Conservation (phyloP, 1,140 invertebrate genomes). For the Drosophila hydei region DNA sequence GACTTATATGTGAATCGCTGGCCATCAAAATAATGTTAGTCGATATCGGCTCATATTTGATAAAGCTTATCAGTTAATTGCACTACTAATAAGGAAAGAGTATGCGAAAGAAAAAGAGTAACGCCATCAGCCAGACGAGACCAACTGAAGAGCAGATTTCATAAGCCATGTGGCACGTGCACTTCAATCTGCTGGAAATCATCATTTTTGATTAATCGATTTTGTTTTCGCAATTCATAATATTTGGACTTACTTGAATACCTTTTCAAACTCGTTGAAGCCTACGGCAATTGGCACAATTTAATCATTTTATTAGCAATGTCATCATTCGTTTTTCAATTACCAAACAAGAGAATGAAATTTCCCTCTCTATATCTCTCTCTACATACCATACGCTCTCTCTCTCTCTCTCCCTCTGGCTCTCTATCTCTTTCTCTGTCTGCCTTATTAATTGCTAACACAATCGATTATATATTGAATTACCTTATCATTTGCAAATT, state of each 20-base stretch:
- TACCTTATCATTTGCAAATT: constrained; percentile 10
- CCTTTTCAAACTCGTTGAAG: neutral
- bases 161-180: too few species aligned
- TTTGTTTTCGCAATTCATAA: neutral
- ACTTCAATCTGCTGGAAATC: neutral
- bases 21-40: constrained; percentile 13
- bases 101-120: constrained; percentile 17
- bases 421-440: neutral
- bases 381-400: neutral
- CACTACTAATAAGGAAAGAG: constrained; percentile 31
- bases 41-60: constrained; percentile 35
- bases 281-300: neutral
- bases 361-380: neutral
- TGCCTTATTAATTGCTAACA: neutral
- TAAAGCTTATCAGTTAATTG: constrained; percentile 46
- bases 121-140: neutral
- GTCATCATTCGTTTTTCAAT: constrained; percentile 28
- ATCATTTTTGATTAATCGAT: neutral
- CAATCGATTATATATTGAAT: constrained; percentile 8
- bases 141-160: constrained; percentile 14
- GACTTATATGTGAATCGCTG: constrained; percentile 48
- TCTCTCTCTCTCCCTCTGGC: neutral
- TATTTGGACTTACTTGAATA: neutral
- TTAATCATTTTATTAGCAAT: constrained; percentile 11
- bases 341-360: neutral